These are phyloP conservation scores for Drosophila melanosoma DNA, from an alignment of 2,888 invertebrate genomes.

Conservation along the genomic window DNA sequence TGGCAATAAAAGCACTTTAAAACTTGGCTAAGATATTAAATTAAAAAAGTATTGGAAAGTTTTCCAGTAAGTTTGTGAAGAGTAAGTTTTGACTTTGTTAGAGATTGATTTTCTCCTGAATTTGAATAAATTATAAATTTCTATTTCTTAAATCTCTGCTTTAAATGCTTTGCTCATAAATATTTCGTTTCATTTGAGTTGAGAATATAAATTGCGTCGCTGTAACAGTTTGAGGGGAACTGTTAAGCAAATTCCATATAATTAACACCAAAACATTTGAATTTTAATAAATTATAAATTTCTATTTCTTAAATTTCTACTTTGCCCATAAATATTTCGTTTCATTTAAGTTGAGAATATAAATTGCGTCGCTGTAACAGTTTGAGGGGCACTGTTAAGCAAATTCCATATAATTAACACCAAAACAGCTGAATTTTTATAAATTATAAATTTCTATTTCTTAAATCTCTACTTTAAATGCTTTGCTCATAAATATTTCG, in stretches of 20 bases:
- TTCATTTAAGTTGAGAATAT: not conserved
- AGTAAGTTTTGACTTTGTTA: not conserved
- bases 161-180: not conserved
- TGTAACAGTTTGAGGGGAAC: conserved; percentile 17
- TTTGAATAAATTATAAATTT: not conserved
- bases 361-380: conserved; percentile 2
- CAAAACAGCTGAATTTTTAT: conserved; percentile 30
- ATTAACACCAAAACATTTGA: conserved; percentile 64
- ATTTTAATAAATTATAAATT: not conserved
- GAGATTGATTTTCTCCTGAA: not conserved
- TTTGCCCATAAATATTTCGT: not conserved
- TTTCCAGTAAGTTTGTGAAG: not conserved
- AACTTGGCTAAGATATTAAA: not conserved
- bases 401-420: conserved; percentile 70
- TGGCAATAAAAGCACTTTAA: conserved; percentile 22
- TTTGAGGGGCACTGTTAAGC: conserved; percentile 13
- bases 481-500: not conserved
- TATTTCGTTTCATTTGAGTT: not conserved
- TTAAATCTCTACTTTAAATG: not conserved
- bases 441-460: not conserved
- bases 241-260: conserved; percentile 51
- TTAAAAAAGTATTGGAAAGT: not conserved
- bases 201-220: not conserved
- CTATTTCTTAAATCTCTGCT: not conserved
- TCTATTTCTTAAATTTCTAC: not conserved